Evolutionary conservation across 2,797 vertebrate species (phyloP).

Genomic region (Discoglossus pictus): DNA sequence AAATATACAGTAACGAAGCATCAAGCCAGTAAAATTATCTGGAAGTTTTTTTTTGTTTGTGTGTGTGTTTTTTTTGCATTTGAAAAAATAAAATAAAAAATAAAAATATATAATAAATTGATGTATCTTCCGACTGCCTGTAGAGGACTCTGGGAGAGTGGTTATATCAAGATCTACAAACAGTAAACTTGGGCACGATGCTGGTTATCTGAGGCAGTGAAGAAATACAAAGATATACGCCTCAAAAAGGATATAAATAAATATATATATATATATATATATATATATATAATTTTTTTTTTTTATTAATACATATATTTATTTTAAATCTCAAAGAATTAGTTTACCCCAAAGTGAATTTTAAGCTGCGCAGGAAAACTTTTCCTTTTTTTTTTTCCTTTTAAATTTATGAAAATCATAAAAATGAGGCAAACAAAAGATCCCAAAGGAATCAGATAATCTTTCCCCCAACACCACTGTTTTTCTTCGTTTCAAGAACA

Average conservation of each 20-base stretch:
- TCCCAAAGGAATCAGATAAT: conserved; percentile 83
- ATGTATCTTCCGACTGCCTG: conserved; percentile 52
- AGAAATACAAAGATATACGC: too few relatives aligned
- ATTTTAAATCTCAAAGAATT: too few relatives aligned
- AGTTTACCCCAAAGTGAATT: conserved; percentile 80
- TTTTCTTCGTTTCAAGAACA: conserved; percentile 65
- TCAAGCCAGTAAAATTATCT: conserved; percentile 73
- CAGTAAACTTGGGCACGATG: conserved; percentile 76
- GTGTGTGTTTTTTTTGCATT: conserved; percentile 57
- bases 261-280: conserved; percentile 6
- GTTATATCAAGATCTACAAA: conserved; percentile 65
- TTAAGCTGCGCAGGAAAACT: conserved; percentile 77
- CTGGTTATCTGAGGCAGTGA: conserved; percentile 74
- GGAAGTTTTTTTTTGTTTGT: conserved; percentile 76
- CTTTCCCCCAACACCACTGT: conserved; percentile 79
- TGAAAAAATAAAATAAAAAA: conserved; percentile 73
- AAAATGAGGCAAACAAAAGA: conserved; percentile 76
- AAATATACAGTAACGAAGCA: conserved; percentile 74
- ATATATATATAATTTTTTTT: conserved; percentile 53
- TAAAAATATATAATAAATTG: conserved; percentile 67
- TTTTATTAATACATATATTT: too few relatives aligned
- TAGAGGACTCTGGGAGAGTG: not conserved
- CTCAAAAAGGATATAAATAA: conserved; percentile 65
- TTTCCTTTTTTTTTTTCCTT: conserved; percentile 67
- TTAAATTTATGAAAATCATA: conserved; percentile 80